A percentile compares a stretch with the other conserved stretches of the same genome.
phyloP scores from a whole-genome alignment of 2,888 invertebrate species.

The Diplolepis rosae region DNA sequence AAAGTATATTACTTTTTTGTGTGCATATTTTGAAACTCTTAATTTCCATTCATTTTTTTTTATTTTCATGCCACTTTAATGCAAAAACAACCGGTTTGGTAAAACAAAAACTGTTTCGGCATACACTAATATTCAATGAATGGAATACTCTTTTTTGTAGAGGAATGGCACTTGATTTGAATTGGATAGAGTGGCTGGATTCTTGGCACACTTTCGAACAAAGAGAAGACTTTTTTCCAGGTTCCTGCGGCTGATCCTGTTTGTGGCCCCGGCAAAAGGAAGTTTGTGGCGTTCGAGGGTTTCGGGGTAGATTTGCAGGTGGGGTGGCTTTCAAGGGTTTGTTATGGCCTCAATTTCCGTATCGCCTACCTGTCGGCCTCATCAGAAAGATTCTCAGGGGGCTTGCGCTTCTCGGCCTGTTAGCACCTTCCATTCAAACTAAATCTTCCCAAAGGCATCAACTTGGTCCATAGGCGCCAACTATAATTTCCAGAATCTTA shows the following conservation, averaged over 20 bases:
- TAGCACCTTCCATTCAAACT: conserved; percentile 9
- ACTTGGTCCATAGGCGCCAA: neutral
- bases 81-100: no score
- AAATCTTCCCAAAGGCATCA: neutral
- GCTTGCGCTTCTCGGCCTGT: conserved; percentile 14
- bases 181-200: neutral
- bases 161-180: neutral
- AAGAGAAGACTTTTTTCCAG: neutral
- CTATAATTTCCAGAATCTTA: neutral
- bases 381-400: conserved; percentile 31
- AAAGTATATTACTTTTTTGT: no score
- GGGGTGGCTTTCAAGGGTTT: conserved; percentile 38
- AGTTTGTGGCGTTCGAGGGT: conserved; percentile 26
- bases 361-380: conserved; percentile 42
- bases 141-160: no score
- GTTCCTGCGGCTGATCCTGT: conserved; percentile 34
- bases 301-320: conserved; percentile 37
- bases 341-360: conserved; percentile 39
- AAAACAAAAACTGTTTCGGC: no score
- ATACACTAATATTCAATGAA: no score
- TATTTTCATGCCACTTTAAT: no score
- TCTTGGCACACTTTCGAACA: conserved; percentile 1
- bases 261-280: conserved; percentile 42
- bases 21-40: no score
- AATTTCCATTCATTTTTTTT: no score